These are phyloP conservation scores for Balaeniceps rex DNA, from an alignment of 2,113 vertebrate genomes.

Conservation along the genomic window DNA sequence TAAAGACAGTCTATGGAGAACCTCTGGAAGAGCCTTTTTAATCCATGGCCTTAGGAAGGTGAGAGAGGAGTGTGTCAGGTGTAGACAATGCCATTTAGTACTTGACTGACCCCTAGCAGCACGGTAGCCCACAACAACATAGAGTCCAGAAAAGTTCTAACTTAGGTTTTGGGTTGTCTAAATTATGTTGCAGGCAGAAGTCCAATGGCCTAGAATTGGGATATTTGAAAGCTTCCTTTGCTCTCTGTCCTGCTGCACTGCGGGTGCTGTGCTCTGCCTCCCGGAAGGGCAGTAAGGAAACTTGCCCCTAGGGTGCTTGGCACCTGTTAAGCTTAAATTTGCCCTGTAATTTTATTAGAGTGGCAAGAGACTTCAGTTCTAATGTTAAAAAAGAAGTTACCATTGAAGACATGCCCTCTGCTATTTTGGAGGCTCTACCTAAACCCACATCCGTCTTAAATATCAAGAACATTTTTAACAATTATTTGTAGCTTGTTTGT, in stretches of 20 bases:
- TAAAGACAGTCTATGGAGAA: not conserved
- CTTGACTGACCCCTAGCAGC: not conserved
- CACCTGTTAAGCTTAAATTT: not conserved
- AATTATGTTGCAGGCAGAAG: not conserved
- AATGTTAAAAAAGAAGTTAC: not conserved
- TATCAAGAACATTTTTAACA: not conserved
- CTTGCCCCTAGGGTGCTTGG: accelerated
- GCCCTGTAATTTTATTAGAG: not conserved
- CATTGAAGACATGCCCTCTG: not conserved
- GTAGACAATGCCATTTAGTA: not conserved
- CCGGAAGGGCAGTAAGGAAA: not conserved
- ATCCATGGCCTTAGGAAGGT: not conserved
- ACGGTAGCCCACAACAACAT: not conserved
- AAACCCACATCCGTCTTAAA: not conserved
- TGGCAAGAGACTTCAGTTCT: not conserved
- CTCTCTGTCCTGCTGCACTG: not conserved
- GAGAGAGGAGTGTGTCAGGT: not conserved
- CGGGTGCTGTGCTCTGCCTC: not conserved
- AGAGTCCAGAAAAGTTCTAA: not conserved
- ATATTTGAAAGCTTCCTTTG: not conserved
- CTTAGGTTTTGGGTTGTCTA: not conserved
- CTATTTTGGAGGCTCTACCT: not conserved
- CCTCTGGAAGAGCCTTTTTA: not conserved
- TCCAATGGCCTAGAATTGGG: accelerated
- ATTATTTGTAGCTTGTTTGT: not conserved